Conservation (phyloP, 2,797 vertebrate genomes). For the Antennarius maculatus region DNA sequence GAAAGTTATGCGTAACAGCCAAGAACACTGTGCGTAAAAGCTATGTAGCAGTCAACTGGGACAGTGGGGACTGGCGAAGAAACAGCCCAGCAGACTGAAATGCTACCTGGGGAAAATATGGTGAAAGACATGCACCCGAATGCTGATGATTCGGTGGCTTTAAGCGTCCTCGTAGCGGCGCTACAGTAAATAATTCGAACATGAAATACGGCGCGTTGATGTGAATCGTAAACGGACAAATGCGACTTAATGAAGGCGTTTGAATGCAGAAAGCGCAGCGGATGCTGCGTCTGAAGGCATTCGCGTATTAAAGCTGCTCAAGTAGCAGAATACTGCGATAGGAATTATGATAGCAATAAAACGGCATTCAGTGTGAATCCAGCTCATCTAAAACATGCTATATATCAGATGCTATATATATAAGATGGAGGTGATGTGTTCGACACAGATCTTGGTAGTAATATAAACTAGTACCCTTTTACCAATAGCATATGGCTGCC, state of each 20-base stretch:
- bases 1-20: slow-evolving; percentile 44
- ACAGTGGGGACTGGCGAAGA: slow-evolving; percentile 6
- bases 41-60: slow-evolving; percentile 43
- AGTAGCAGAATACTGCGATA: slow-evolving; percentile 32
- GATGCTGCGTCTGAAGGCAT: slow-evolving; percentile 45
- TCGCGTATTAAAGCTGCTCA: slow-evolving; percentile 49
- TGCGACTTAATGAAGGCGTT: slow-evolving; percentile 67
- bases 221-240: slow-evolving; percentile 63
- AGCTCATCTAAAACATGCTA: slow-evolving; percentile 19
- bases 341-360: slow-evolving; percentile 53
- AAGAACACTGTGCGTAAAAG: slow-evolving; percentile 55
- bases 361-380: slow-evolving; percentile 36
- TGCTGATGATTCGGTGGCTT: slow-evolving; percentile 6
- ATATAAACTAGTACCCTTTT: slow-evolving; percentile 21
- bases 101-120: slow-evolving; percentile 52
- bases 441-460: slow-evolving; percentile 16
- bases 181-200: slow-evolving; percentile 46
- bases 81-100: slow-evolving; percentile 15
- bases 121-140: slow-evolving; percentile 25
- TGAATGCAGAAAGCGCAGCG: slow-evolving; percentile 59
- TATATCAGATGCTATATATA: slow-evolving; percentile 16
- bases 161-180: slow-evolving; percentile 15
- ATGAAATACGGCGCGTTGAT: slow-evolving; percentile 58
- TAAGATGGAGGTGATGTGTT: slow-evolving; percentile 21
- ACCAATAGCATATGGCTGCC: slow-evolving; percentile 33